phyloP scores from a whole-genome alignment of 2,797 vertebrate genomes.

The Parauchenoglanis punctatus region DNA sequence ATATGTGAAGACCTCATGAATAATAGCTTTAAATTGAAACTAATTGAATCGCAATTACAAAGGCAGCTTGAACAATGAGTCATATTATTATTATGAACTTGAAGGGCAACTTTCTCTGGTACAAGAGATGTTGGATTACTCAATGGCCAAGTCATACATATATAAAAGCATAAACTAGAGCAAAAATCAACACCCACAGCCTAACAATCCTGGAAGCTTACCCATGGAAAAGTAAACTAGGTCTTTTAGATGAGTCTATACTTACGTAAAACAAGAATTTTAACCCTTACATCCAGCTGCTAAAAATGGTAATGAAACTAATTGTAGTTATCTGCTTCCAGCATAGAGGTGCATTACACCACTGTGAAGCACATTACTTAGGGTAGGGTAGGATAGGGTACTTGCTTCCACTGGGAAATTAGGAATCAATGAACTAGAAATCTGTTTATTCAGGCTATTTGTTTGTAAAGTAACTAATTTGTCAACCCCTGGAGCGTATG shows the following conservation, averaged over 20 bases:
- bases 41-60: neutral
- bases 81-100: neutral
- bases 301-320: no score
- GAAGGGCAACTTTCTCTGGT: slow-evolving; percentile 3
- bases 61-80: neutral
- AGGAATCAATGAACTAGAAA: neutral
- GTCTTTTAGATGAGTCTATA: neutral
- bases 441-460: neutral
- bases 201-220: neutral
- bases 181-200: neutral
- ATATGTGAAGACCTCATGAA: neutral
- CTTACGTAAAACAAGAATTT: neutral
- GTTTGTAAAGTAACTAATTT: neutral
- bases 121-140: neutral
- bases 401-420: neutral
- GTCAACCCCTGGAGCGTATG: neutral
- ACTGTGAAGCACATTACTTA: neutral
- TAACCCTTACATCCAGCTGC: no score
- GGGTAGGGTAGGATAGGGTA: neutral
- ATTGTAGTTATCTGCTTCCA: neutral
- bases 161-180: neutral
- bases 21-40: neutral
- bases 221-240: neutral
- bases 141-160: neutral
- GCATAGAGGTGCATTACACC: neutral